Evolutionary conservation across 2,797 vertebrate genomes (phyloP), one percentile per base, ranked within the genome.

Genomic region (Lacerta bilineata): DNA sequence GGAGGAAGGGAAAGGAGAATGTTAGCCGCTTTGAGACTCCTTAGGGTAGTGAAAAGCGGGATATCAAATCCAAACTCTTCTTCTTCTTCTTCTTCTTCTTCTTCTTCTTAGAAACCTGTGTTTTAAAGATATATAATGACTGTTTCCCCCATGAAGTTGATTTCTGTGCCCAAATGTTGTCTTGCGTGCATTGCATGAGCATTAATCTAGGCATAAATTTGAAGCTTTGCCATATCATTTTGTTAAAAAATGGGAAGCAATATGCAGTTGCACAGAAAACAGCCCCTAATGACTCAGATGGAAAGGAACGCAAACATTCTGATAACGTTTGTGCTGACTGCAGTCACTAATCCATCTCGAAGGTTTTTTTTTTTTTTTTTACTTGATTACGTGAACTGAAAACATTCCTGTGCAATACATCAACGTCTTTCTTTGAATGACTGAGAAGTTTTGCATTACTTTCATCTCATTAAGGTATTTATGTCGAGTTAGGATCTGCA

Each of bases 401-500:
- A 95, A 80, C 85, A 61, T 87, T 87, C 93, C 93, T 96, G 89
- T 91, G 80, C 80, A 91, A 93, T 91, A 93, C 75, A 91, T 96
- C 95, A 96, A 92, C 94, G 88, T 83, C 95, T 95, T 96, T 93
- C 91, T 93, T 90, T 93, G 95, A 79, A 76, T 85, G 87, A 87
- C 92, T 93, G 80, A 83, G 64, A 94, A 91, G 87, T 92, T 95
- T 95, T 95, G 91, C 95, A 94, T 83, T 92, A 85, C 88, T 94
- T 93, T 95, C 89, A 94, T 82, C 93, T 96, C 95, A 95, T 96
- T 96, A 96, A 95, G 83, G 87, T 95, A 95, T 95, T 96, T 95
- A 92, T 95, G 93, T 94, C 90, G 92, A 94, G 85, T 91, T 92
- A 95, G 93, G 93, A 94, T 88, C 96, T 97, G 96, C 95, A 94